Percentiles rank a stretch among this genome's conserved stretches.
Conservation (phyloP, 2,888 invertebrate genomes). For the Steinernema hermaphroditum region DNA sequence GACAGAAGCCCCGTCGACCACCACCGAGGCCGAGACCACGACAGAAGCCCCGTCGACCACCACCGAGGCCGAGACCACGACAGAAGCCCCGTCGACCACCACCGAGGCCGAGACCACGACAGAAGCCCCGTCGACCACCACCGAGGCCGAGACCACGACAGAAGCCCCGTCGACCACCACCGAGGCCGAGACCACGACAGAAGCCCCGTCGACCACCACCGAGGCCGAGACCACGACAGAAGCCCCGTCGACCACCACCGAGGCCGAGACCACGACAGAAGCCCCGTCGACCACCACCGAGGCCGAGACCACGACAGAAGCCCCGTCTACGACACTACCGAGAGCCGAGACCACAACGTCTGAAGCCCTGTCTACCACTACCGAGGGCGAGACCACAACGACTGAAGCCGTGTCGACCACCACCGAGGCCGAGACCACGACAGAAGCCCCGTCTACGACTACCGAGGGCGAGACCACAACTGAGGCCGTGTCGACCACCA, state of each 20-base stretch:
- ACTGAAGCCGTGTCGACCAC: not conserved
- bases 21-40: not conserved
- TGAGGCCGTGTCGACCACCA: not conserved
- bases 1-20: not conserved
- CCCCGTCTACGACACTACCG: not conserved
- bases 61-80: not conserved
- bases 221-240: not conserved
- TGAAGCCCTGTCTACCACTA: not conserved
- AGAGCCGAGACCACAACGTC: not conserved
- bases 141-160: no score
- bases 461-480: not conserved
- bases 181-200: no score
- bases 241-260: not conserved
- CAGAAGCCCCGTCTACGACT: not conserved
- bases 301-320: not conserved
- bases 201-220: no score
- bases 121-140: no score
- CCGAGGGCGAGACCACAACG: not conserved
- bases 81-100: not conserved
- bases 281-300: not conserved
- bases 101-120: not conserved
- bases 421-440: not conserved
- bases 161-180: no score
- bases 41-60: not conserved
- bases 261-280: not conserved